These are phyloP conservation scores for Cydia fagiglandana DNA, from an alignment of 1,140 invertebrate genomes.

Conservation along the genomic window DNA sequence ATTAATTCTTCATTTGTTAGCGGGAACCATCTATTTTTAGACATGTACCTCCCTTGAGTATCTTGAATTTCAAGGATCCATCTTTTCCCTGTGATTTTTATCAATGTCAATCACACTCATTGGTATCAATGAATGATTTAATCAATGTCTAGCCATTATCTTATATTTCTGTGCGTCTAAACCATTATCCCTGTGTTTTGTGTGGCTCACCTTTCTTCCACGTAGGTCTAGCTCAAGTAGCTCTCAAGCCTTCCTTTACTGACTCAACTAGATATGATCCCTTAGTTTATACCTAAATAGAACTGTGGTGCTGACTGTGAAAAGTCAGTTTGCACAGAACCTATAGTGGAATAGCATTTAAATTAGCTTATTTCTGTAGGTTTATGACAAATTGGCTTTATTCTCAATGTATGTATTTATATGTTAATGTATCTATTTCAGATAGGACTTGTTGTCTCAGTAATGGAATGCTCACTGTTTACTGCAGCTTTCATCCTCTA, in stretches of 20 bases:
- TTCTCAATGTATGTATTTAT: neutral
- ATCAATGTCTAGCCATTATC: neutral
- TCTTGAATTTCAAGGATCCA: neutral
- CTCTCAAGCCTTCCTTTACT: slow-evolving; percentile 15
- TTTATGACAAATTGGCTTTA: too few relatives aligned
- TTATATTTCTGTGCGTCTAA: neutral
- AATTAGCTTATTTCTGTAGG: too few relatives aligned
- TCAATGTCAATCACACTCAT: neutral
- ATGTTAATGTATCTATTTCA: neutral
- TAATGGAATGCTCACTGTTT: slow-evolving; percentile 19
- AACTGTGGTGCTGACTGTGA: neutral
- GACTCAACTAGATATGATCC: neutral
- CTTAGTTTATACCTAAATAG: neutral
- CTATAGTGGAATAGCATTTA: too few relatives aligned
- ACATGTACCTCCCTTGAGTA: neutral
- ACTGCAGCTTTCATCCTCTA: slow-evolving; percentile 23
- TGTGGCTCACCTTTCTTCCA: slow-evolving; percentile 63
- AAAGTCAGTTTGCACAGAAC: neutral
- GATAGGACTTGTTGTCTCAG: neutral
- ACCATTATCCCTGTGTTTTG: slow-evolving; percentile 36
- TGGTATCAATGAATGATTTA: slow-evolving; percentile 9
- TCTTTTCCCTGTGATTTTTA: neutral
- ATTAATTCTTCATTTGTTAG: too few relatives aligned
- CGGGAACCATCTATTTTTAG: too few relatives aligned
- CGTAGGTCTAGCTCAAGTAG: slow-evolving; percentile 36